Percentiles rank a stretch among this genome's conserved stretches.
Evolutionary conservation across 2,797 vertebrate species (phyloP).

Genomic region (Sciurus carolinensis): DNA sequence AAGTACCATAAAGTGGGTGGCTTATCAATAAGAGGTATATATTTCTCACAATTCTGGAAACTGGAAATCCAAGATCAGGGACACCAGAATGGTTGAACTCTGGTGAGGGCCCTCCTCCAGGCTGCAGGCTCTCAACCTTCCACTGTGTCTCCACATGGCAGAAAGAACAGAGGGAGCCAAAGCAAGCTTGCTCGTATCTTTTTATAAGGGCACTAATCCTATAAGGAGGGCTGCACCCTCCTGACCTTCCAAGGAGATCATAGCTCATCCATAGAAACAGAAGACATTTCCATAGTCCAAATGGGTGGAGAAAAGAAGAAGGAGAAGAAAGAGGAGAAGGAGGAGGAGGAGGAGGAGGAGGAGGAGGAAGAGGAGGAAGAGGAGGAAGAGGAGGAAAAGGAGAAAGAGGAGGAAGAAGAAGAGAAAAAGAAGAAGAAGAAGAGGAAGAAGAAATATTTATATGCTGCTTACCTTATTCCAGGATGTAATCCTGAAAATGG

Average conservation of each 20-base stretch:
- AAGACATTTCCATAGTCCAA: not conserved
- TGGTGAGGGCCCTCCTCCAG: not conserved
- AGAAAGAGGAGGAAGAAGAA: no score
- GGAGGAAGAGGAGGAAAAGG: fast-evolving
- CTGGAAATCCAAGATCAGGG: not conserved
- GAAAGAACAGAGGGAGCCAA: not conserved
- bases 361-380: no score
- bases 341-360: no score
- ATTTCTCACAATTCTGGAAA: not conserved
- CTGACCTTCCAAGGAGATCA: not conserved
- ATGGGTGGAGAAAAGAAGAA: not conserved
- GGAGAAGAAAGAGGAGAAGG: fast-evolving
- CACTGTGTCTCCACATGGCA: not conserved
- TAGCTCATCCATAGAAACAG: not conserved
- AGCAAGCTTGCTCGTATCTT: not conserved
- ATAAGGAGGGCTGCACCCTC: not conserved
- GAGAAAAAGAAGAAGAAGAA: no score
- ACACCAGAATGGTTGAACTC: not conserved
- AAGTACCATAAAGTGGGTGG: not conserved
- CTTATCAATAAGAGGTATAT: not conserved
- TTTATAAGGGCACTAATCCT: not conserved
- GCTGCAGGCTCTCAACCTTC: not conserved
- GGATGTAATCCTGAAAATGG: not conserved
- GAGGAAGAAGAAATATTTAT: not conserved
- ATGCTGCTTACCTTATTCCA: not conserved